Base-by-base conservation (phyloP, 1,140 invertebrate species). In the Plodia interpunctella region DNA sequence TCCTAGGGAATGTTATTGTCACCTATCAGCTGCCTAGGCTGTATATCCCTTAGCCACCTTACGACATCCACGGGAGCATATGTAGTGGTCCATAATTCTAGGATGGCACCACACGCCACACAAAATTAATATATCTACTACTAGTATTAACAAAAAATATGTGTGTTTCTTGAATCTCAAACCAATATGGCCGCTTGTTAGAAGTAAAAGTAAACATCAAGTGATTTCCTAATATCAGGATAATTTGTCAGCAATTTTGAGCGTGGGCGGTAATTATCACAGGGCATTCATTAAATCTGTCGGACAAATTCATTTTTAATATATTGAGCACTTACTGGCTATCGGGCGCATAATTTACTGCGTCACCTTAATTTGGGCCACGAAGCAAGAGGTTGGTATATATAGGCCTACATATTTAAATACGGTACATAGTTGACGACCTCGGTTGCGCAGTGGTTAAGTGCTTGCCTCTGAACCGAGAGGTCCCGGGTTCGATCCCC, bases 321-420 rank as follows among this genome's bases (percentile, higher is more conserved):
- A 44, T 44, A 44, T 44, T 44, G 38, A 44, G 38, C 38, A 44
- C 38, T 44, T 44, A 44, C 1, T n/a, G 15, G 38, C 13, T 44
- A 17, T 17, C 38, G 13, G 38, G 15, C 38, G 10, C 15, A 44
- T 44, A 44, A 44, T 15, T 44, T 44, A 44, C 38, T 15, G 2
- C 38, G 38, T 44, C 38, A 44, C 15, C 38, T 44, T 44, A 44
- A 44, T 13, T 44, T 15, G 38, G 38, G 38, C 38, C 38, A 44
- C 8, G 4, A 44, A 44, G 10, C 9, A 15, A 35, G 32, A 35
- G 3, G 13, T 44, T 1, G 13, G 38, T 44, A 15, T 10, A 6
- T 44, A 15, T 44, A 5, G 6, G 15, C 1, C 2, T 15, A 3
- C 5, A 38, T 44, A 44, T 44, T 15, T 32, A 32, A 32, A 32